Percentiles rank a stretch among this genome's conserved stretches.
These are phyloP conservation scores for Pogoniulus pusillus DNA, from an alignment of 2,797 vertebrate genomes.

Conservation along the genomic window DNA sequence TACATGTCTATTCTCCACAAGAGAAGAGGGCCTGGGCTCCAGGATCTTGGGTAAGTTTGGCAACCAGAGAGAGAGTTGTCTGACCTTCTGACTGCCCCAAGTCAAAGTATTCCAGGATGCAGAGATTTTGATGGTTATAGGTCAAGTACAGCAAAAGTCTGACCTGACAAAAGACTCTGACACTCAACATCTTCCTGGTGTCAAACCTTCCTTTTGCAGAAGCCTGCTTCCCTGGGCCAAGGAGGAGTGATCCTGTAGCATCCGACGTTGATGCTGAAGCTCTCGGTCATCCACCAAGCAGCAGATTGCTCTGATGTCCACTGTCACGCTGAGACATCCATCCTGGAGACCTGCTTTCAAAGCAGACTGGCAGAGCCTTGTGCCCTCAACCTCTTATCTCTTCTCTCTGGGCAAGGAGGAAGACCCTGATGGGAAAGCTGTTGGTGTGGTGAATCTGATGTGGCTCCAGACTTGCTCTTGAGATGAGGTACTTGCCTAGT, in stretches of 20 bases:
- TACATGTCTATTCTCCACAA: not conserved
- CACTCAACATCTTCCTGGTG: not conserved
- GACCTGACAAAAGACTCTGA: not conserved
- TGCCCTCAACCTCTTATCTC: not conserved
- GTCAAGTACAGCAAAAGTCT: not conserved
- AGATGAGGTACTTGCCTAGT: not conserved
- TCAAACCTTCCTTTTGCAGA: not conserved
- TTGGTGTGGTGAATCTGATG: not conserved
- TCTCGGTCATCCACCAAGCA: rapidly evolving
- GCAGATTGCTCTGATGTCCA: not conserved
- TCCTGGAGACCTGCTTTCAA: not conserved
- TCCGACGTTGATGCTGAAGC: not conserved
- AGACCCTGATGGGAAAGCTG: not conserved
- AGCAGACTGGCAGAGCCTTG: not conserved
- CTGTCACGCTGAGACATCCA: not conserved
- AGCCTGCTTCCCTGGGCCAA: not conserved
- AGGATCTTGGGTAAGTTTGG: not conserved
- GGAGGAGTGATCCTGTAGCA: not conserved
- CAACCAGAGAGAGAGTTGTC: not conserved
- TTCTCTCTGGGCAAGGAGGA: not conserved
- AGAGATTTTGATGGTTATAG: not conserved
- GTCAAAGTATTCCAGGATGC: not conserved
- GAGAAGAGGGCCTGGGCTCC: not conserved
- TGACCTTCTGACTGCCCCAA: not conserved
- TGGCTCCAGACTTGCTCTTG: not conserved